Conservation (phyloP, 23 tunicate genomes). For the Diplosoma virens region DNA sequence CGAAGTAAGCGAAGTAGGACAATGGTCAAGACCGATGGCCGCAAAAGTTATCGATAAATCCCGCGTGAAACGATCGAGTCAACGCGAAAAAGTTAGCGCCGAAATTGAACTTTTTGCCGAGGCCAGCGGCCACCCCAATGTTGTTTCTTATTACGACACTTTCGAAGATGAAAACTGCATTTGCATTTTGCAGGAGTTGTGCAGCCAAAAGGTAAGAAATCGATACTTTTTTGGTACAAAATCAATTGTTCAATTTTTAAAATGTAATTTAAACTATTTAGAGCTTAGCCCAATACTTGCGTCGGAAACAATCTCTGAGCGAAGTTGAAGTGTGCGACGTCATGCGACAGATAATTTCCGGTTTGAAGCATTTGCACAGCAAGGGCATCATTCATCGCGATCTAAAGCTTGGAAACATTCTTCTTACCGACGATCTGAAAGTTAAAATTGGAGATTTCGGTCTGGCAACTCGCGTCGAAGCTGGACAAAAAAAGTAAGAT, state of each 20-base stretch:
- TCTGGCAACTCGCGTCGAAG: constrained; percentile 65
- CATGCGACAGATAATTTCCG: constrained; percentile 64
- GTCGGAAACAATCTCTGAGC: constrained; percentile 45
- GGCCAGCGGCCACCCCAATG: constrained; percentile 90
- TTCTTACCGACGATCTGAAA: constrained; percentile 60
- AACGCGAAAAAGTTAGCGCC: constrained; percentile 77
- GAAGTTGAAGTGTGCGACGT: constrained; percentile 79
- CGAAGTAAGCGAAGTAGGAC: constrained; percentile 41
- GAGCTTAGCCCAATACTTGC: constrained; percentile 79
- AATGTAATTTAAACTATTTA: background rate
- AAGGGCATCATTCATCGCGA: constrained; percentile 96
- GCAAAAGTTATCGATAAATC: constrained; percentile 93
- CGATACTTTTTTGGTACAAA: background rate
- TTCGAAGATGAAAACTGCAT: constrained; percentile 66
- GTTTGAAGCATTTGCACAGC: constrained; percentile 79
- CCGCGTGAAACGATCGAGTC: constrained; percentile 58
- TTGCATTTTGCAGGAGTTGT: constrained; percentile 82
- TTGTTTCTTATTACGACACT: constrained; percentile 50
- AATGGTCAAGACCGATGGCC: constrained; percentile 31
- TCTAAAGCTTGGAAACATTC: constrained; percentile 89
- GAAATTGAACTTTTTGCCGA: constrained; percentile 79
- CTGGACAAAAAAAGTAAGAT: constrained; percentile 73
- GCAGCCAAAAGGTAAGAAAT: constrained; percentile 65
- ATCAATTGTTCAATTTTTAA: background rate
- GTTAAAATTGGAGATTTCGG: constrained; percentile 97